A percentile compares a stretch with the other conserved stretches of the same genome.
phyloP scores from a whole-genome alignment of 2,888 invertebrate species.

The Leptopilina syphax region DNA sequence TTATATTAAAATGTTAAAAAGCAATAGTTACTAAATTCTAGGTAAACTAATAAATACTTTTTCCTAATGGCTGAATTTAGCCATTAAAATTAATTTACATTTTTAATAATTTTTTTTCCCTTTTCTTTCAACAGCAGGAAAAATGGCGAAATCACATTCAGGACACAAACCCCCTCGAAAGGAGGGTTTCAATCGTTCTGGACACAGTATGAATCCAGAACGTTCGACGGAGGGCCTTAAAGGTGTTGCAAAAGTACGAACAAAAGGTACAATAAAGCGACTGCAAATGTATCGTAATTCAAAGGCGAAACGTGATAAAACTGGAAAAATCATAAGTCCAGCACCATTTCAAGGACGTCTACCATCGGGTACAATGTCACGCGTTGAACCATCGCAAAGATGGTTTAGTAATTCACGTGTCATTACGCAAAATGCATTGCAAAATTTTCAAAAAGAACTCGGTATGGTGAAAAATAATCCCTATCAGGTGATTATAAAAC shows the following conservation, averaged over 20 bases:
- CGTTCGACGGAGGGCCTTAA: slow-evolving; percentile 87
- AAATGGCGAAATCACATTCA: slow-evolving; percentile 88
- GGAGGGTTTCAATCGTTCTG: slow-evolving; percentile 90
- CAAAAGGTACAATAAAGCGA: slow-evolving; percentile 96
- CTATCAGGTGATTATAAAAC: slow-evolving; percentile 98
- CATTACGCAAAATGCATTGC: slow-evolving; percentile 92
- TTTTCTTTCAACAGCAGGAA: slow-evolving; percentile 47
- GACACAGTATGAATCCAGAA: slow-evolving; percentile 97
- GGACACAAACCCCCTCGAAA: slow-evolving; percentile 86
- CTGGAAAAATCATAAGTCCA: slow-evolving; percentile 93
- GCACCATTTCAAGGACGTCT: slow-evolving; percentile 97
- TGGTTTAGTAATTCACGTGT: slow-evolving; percentile 99
- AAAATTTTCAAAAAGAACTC: slow-evolving; percentile 95
- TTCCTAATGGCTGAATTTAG: too few species aligned
- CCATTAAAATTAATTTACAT: too few species aligned
- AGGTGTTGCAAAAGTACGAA: slow-evolving; percentile 90
- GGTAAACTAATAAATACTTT: too few species aligned
- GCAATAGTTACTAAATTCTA: too few species aligned
- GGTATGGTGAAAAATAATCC: slow-evolving; percentile 97
- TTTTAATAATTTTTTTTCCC: not conserved
- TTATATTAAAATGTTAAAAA: too few species aligned
- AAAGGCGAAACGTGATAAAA: slow-evolving; percentile 93
- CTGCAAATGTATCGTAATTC: slow-evolving; percentile 99
- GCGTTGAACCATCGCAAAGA: slow-evolving; percentile 97
- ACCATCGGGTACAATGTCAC: slow-evolving; percentile 91